Percentiles rank a stretch among this genome's conserved stretches.
These are phyloP conservation scores for Akabosia matsudoensis DNA, from an alignment of 1,140 invertebrate genomes.

Conservation along the genomic window DNA sequence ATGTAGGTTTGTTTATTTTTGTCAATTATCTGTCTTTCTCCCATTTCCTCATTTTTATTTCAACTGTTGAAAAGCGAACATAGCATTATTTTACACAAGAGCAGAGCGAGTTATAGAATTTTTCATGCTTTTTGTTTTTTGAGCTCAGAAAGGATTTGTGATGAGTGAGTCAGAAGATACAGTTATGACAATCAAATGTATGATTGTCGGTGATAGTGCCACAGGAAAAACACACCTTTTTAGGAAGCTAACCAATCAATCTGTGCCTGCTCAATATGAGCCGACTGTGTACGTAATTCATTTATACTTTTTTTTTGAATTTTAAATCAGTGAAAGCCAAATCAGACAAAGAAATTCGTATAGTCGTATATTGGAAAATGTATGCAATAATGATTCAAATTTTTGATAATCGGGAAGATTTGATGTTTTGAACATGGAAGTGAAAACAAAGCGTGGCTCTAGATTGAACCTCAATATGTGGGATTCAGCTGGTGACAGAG, in stretches of 20 bases:
- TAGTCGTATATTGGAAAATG: neutral
- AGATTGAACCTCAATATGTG: neutral
- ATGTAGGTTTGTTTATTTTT: no score
- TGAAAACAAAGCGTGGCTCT: neutral
- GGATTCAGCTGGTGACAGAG: conserved; percentile 3
- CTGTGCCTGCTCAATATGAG: neutral
- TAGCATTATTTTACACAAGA: no score
- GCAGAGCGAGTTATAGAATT: neutral
- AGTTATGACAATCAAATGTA: conserved; percentile 16
- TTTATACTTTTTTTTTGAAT: neutral
- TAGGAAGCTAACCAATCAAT: neutral
- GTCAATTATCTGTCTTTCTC: no score
- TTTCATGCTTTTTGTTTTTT: neutral
- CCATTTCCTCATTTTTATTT: no score
- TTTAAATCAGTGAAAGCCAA: neutral
- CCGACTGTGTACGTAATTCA: conserved; percentile 16
- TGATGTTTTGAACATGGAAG: neutral
- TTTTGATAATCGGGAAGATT: neutral
- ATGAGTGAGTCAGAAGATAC: neutral
- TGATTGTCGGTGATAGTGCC: conserved; percentile 4
- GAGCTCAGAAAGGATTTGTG: neutral
- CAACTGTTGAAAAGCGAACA: no score
- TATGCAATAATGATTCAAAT: neutral
- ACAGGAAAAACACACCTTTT: conserved; percentile 4
- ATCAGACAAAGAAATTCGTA: neutral